Base-by-base conservation (phyloP, 2,888 invertebrate species). In the Pseudanteris insignis region DNA sequence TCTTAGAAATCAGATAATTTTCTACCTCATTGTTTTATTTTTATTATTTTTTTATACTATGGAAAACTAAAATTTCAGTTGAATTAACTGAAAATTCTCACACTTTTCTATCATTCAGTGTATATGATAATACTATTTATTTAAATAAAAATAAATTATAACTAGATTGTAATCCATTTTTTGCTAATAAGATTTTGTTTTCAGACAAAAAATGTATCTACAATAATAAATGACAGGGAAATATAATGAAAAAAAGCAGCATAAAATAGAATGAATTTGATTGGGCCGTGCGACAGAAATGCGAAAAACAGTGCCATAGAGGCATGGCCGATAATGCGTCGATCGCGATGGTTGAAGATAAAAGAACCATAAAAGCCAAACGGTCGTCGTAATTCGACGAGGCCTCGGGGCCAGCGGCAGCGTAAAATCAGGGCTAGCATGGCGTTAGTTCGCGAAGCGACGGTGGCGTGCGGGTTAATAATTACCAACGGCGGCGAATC, bases 391-490 rank as follows among this genome's bases (percentile, higher is more conserved):
- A 55, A 55, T 51, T 47, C 41, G 63, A 64, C 57, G 32, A 34
- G 15, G 8, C 15, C 28, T 28, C 37, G 44, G 47, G 47, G 47
- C 53, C 21, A 36, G 9, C 26, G 51, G 13, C 43, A 32, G 50
- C 38, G 43, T 34, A 14, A 59, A 62, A 65, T 65, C 62, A 53
- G 55, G 30, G 32, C 41, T 50, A 53, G 44, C 41, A 63, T 60
- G 48, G 63, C 53, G 65, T 65, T 64, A 63, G 62, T 62, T 66
- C 55, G 62, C 59, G 55, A 66, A 64, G 51, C 51, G 64, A 53
- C 57, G 60, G 50, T 51, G 53, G 62, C 65, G 65, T 65, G 65
- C 50, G 60, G 60, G 63, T 63, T 65, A 65, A 60, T 65, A 65
- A 65, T 62, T 65, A 63, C 60, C 26, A 37, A 57, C 54, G 57